These are phyloP conservation scores for Neostethus bicornis DNA, from an alignment of 2,797 vertebrate genomes.

Conservation along the genomic window DNA sequence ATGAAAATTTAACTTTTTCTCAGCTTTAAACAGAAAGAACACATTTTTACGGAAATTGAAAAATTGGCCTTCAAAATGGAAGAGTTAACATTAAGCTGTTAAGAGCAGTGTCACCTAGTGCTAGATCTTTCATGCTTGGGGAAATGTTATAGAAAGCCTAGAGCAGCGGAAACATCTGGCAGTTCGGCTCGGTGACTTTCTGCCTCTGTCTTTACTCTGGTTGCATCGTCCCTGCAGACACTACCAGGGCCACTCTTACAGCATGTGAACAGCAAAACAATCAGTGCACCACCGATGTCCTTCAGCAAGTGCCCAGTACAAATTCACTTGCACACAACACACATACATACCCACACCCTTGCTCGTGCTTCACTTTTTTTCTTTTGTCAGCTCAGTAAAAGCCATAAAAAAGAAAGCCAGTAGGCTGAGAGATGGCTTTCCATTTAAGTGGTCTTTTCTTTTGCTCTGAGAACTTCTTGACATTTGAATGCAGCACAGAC, in stretches of 20 bases:
- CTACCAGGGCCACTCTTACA: conserved; percentile 46
- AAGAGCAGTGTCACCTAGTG: conserved; percentile 66
- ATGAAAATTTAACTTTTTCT: too few species aligned
- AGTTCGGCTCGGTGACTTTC: conserved; percentile 59
- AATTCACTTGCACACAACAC: conserved; percentile 1
- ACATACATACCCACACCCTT: conserved; percentile 4
- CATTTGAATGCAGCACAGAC: conserved; percentile 51
- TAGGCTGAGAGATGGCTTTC: conserved; percentile 38
- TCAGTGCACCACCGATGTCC: conserved; percentile 50
- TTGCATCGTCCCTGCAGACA: conserved; percentile 58
- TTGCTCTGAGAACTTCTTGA: conserved; percentile 55
- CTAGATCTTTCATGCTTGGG: conserved; percentile 61
- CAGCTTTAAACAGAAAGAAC: too few species aligned
- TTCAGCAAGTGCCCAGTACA: conserved; percentile 39
- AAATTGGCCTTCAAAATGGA: conserved; percentile 11
- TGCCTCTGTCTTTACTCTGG: conserved; percentile 47
- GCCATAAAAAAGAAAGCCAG: conserved; percentile 34
- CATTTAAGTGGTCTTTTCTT: conserved; percentile 54
- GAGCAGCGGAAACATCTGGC: conserved; percentile 65
- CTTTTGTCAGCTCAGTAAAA: conserved; percentile 39
- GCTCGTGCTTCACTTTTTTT: conserved; percentile 23
- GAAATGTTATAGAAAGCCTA: conserved; percentile 66
- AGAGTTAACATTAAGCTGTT: conserved; percentile 21
- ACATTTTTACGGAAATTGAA: too few species aligned
- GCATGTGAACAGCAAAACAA: conserved; percentile 62